Evolutionary conservation across 2,113 vertebrate genomes (phyloP), one percentile per base, ranked within the genome.

Genomic region (Paraplagusia blochii): DNA sequence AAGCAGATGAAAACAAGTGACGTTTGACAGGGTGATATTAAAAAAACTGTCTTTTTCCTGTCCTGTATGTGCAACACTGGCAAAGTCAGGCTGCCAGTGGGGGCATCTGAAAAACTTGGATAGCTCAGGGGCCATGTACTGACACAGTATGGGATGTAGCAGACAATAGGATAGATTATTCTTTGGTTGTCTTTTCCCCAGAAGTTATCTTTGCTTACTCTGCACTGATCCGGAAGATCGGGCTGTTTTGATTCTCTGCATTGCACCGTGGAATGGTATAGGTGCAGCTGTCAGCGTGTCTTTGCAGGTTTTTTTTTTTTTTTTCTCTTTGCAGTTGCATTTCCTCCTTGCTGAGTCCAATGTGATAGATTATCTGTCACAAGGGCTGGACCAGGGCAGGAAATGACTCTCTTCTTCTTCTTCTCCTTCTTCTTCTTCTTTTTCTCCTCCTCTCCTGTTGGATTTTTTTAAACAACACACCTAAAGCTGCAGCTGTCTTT

Each of bases 331-430:
- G 8, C 12, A 66, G 44, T 57, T 59, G 64, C 12, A 39, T 70
- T 74, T 72, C n/a, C 40, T 59, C 17, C 50, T 62, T 19, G 69
- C 56, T 61, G 65, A 63, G 53, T 69, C 18, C 58, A 33, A 44
- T 11, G 50, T 89, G 86, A 87, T 85, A 77, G 72, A 87, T 86
- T 79, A 74, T 67, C 69, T 53, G 36, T 68, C 68, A 69, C 63
- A 53, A 13, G 1, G 43, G 16, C 53, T 35, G 43, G 66, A 58
- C 56, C 45, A 45, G 39, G 78, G 69, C 59, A 57, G 58, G 55
- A 68, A 64, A 76, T 29, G 22, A 53, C 38, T 7, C 13, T 45
- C 11, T 57, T 62, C 12, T 10, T n/a, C n/a, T n/a, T n/a, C n/a
- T n/a, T n/a, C n/a, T n/a, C n/a, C n/a, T n/a, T n/a, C n/a, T 6